Base-by-base conservation (phyloP, 2,797 vertebrate genomes). In the Sciaenops ocellatus region DNA sequence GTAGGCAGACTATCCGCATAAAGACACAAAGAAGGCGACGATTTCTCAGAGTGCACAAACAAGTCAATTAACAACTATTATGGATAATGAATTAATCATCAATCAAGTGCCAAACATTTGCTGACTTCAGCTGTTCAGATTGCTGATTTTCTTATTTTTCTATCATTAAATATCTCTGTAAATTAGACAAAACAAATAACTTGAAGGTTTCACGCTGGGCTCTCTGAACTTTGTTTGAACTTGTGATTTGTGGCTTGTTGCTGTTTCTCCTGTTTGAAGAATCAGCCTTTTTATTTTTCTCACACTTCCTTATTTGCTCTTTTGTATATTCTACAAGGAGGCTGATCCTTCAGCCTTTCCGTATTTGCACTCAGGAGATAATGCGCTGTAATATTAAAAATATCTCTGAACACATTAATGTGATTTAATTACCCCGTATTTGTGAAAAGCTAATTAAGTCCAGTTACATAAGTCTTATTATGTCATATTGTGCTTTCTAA, bases 381-480 rank as follows among this genome's bases (percentile, higher is more conserved):
- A 55, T 24, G 10, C 54, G 42, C 50, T 16, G 48, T 44, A n/a
- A 18, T 47, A 64, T 61, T 8, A 48, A 4, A 56, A 57, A 68
- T 44, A 68, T 60, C 44, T 78, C 22, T 24, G 1, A 41, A 34
- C 13, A 68, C 8, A 26, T 63, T 44, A 34, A 67, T 47, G 38
- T 50, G 24, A 59, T 68, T 56, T 30, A 57, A 61, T 78, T 65
- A 15, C n/a, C n/a, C 17, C 6, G 15, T 7, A 13, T 60, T 79
- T 51, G 38, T 16, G 3, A 59, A 64, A 54, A 60, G 46, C 48
- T 70, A 47, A 61, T 88, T 26, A 74, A 48, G 71, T 42, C 20
- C 41, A 54, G 52, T 76, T 84, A 16, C 50, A 38, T 78, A 73
- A 81, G 50, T 61, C 30, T 44, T 38, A 0, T 67, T 48, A 56